Evolutionary conservation across 2,113 vertebrate species (phyloP).

Genomic region (Poeciliopsis retropinna): DNA sequence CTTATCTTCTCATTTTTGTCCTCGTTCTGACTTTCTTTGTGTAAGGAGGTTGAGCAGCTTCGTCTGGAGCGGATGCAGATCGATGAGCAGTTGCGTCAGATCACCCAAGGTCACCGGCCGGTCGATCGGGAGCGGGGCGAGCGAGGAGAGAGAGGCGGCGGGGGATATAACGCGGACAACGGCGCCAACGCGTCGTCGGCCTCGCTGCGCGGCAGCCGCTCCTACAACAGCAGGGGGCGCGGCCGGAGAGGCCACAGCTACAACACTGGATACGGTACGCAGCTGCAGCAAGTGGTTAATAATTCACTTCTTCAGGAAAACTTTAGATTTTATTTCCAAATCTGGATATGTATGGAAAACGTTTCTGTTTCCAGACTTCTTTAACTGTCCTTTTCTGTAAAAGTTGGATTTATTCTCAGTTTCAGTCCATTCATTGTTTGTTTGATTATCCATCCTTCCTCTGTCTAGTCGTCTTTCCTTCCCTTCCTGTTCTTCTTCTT

Average conservation of each 20-base stretch:
- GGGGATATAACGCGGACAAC: conserved; percentile 87
- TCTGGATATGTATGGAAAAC: background rate
- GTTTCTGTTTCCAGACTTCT: background rate
- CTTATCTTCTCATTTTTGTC: background rate
- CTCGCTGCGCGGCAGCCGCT: conserved; percentile 87
- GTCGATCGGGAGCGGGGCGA: conserved; percentile 71
- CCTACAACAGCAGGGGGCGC: conserved; percentile 92
- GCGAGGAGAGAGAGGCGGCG: conserved; percentile 80
- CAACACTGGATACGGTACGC: conserved; percentile 91
- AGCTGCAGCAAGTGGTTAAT: conserved; percentile 1
- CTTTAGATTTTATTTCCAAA: background rate
- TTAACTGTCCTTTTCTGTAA: background rate
- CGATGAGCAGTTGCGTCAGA: conserved; percentile 95
- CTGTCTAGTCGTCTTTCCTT: background rate
- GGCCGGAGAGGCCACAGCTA: conserved; percentile 92
- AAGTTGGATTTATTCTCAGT: background rate
- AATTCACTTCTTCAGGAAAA: background rate
- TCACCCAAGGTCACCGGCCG: conserved; percentile 93
- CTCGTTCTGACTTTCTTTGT: conserved; percentile 2
- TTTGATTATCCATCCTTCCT: background rate
- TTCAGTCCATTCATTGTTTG: too few relatives aligned
- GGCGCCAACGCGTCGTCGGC: conserved; percentile 81
- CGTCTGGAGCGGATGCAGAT: conserved; percentile 96
- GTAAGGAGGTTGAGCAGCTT: conserved; percentile 96
- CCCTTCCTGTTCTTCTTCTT: background rate